Evolutionary conservation across 53 echinoderm and acorn worm genomes (phyloP).

Genomic region (Henricia sp.): DNA sequence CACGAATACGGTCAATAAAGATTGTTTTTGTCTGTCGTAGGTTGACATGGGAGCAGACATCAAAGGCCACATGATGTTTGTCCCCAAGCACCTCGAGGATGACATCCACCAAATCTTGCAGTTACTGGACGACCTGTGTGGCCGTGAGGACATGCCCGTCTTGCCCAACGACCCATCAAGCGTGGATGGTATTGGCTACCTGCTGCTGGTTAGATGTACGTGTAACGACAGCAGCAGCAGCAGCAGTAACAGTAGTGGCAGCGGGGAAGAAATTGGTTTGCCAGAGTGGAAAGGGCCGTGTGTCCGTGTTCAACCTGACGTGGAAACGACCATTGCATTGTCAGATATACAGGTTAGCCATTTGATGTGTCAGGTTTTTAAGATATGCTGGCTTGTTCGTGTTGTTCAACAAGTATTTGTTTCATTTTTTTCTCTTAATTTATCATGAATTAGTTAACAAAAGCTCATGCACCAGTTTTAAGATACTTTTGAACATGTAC

Average conservation of each 20-base stretch:
- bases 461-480: too few relatives aligned
- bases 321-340: conserved; percentile 90
- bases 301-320: conserved; percentile 78
- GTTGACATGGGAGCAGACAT: conserved; percentile 63
- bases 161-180: conserved; percentile 61
- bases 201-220: conserved; percentile 75
- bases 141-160: conserved; percentile 80
- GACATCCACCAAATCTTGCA: conserved; percentile 79
- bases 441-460: too few relatives aligned
- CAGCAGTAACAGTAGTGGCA: conserved; percentile 8
- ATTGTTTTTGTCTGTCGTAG: too few relatives aligned
- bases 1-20: too few relatives aligned
- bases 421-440: too few relatives aligned
- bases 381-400: too few relatives aligned
- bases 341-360: conserved; percentile 89
- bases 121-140: conserved; percentile 89
- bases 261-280: conserved; percentile 52
- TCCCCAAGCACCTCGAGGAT: conserved; percentile 79
- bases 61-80: conserved; percentile 83
- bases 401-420: too few relatives aligned
- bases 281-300: conserved; percentile 73
- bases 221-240: neutral
- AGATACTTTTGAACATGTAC: too few relatives aligned
- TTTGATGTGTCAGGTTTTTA: neutral
- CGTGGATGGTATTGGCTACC: conserved; percentile 71